Evolutionary conservation across 1,140 invertebrate genomes (phyloP), one percentile per base, ranked within the genome.

Genomic region (Papilio polyxenes): DNA sequence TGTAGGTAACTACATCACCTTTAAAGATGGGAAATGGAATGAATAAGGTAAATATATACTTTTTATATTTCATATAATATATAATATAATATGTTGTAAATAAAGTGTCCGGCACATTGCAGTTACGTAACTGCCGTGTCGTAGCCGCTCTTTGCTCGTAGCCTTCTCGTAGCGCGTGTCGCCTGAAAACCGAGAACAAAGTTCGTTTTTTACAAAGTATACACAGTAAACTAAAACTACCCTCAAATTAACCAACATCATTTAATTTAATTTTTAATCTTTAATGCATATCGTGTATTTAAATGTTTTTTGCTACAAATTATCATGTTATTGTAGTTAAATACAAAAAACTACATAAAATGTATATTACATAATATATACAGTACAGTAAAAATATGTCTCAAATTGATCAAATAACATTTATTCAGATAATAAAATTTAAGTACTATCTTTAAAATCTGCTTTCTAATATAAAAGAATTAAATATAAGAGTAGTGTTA

Each of bases 1-100:
- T 48, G 37, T 85, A 83, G 74, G 51, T 82, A 86, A 82, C 80
- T 80, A 83, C 85, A 82, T 81, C 76, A 75, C 56, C 59, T n/a
- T 62, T 69, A 81, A 95, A 92, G 88, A 97, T 97, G 96, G 96
- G 96, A 89, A 97, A 97, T 96, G 96, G 96, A 90, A 97, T 97
- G 96, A 97, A 97, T 90, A 97, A 97, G 96, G 96, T 97, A 94
- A 95, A 92, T 88, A 11, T 65, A 65, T 31, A 23, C 8, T 17
- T 75, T 80, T 62, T 9, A 59, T 23, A 76, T 53, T 44, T 69
- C 62, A 51, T 65, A 69, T 56, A 75, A 53, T 48, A 31, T 80
- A 53, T 37, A 8, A 53, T 69, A 59, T 76, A 72, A 23, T 81
- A 65, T 69, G 31, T 62, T 69, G 44, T 82, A 75, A 75, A 83